phyloP scores from a whole-genome alignment of 2,888 invertebrate genomes.

The Drosophila rubida region DNA sequence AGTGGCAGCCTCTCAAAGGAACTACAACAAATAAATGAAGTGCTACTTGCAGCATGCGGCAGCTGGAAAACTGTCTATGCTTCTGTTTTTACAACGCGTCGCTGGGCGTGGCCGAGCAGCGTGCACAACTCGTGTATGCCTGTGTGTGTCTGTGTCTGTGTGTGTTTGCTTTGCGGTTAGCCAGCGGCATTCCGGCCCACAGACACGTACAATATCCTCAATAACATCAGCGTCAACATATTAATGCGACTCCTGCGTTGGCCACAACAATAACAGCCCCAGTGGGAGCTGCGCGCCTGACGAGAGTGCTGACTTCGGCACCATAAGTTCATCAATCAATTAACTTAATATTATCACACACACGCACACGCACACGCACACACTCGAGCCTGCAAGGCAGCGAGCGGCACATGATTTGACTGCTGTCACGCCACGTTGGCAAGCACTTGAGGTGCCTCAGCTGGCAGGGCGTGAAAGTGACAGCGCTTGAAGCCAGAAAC shows the following conservation, averaged over 20 bases:
- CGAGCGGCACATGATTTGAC: not conserved
- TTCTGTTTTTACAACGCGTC: slow-evolving; percentile 4
- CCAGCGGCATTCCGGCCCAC: slow-evolving; percentile 22
- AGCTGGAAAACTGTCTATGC: not conserved
- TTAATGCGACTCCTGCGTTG: slow-evolving; percentile 22
- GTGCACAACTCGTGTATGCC: slow-evolving; percentile 12
- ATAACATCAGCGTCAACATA: slow-evolving; percentile 47
- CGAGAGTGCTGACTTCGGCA: slow-evolving; percentile 1
- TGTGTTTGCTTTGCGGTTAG: slow-evolving; percentile 12
- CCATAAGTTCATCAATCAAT: slow-evolving; percentile 16
- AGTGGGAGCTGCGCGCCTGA: slow-evolving; percentile 2
- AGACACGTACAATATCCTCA: slow-evolving; percentile 34
- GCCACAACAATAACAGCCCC: slow-evolving; percentile 10
- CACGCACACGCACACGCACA: not conserved
- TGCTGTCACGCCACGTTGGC: not conserved
- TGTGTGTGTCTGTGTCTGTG: not conserved
- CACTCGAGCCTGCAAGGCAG: not conserved
- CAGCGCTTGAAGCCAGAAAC: not conserved
- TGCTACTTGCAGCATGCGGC: slow-evolving; percentile 13
- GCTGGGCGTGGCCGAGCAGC: slow-evolving; percentile 30
- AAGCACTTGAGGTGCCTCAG: not conserved
- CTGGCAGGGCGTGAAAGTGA: not conserved
- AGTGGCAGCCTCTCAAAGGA: not conserved
- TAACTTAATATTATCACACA: not conserved
- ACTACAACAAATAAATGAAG: slow-evolving; percentile 24